Conservation (phyloP, 2,888 invertebrate species). For the Busseola fusca region DNA sequence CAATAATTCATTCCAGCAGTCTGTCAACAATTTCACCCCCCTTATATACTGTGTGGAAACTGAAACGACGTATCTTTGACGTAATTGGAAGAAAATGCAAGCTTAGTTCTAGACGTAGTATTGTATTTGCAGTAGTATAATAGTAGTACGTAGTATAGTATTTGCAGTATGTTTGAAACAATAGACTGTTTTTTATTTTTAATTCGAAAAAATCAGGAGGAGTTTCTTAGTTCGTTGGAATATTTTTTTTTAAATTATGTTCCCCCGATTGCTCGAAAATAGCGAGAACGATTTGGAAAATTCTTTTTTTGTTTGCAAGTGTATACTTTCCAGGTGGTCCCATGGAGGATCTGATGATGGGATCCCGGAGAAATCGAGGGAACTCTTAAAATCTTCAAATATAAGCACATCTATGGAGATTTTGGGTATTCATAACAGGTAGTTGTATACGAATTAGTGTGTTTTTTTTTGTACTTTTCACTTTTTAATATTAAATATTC, state of each 20-base stretch:
- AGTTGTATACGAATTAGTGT: no score
- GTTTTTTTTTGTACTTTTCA: no score
- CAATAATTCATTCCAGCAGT: slow-evolving; percentile 67
- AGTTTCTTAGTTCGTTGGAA: background rate
- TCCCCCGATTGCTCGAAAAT: background rate
- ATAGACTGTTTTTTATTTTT: background rate
- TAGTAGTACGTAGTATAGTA: no score
- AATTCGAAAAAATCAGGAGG: background rate
- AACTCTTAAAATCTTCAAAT: no score
- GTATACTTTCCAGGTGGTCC: background rate
- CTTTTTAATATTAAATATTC: no score
- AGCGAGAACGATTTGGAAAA: background rate
- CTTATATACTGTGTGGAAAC: slow-evolving; percentile 30
- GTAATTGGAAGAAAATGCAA: slow-evolving; percentile 18
- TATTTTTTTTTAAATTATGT: background rate
- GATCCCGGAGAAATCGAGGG: no score
- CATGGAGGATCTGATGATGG: no score
- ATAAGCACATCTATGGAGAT: no score
- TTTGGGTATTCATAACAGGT: no score
- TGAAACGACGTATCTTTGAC: slow-evolving; percentile 21
- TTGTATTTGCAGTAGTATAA: no score
- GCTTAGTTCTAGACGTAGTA: slow-evolving; percentile 2
- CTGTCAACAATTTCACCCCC: slow-evolving; percentile 64
- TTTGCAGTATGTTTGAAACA: background rate
- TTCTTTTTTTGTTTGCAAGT: background rate